phyloP scores from a whole-genome alignment of 2,113 vertebrate species.

The Bos javanicus region DNA sequence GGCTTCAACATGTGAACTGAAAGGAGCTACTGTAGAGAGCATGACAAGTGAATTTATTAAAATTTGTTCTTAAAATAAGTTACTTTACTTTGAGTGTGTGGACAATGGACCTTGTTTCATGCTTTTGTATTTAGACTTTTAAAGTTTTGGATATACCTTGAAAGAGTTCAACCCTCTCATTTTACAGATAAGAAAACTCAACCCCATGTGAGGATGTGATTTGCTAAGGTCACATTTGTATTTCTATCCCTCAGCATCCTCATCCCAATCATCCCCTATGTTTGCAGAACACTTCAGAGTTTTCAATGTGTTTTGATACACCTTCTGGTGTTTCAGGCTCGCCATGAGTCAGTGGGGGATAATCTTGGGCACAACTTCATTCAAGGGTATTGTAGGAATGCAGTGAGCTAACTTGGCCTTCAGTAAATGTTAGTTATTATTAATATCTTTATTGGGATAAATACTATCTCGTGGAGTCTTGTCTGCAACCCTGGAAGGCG shows the following conservation, averaged over 20 bases:
- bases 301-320: background rate
- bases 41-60: background rate
- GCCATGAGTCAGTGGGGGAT: background rate
- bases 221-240: background rate
- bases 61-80: conserved; percentile 34
- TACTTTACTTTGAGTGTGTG: background rate
- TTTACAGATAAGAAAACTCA: conserved; percentile 21
- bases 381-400: background rate
- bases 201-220: background rate
- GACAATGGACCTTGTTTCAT: background rate
- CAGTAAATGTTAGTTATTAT: background rate
- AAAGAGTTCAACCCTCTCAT: background rate
- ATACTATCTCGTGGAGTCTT: background rate
- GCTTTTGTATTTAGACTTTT: conserved; percentile 18
- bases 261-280: background rate
- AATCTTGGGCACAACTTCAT: background rate
- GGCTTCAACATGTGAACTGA: conserved; percentile 18
- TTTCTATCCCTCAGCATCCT: background rate
- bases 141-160: background rate
- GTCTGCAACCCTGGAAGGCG: background rate
- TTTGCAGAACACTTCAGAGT: background rate
- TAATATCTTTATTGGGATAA: background rate
- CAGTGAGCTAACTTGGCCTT: background rate
- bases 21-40: background rate
- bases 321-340: background rate